Conservation (phyloP, 2,888 invertebrate genomes). For the Drosophila trichaetosa region DNA sequence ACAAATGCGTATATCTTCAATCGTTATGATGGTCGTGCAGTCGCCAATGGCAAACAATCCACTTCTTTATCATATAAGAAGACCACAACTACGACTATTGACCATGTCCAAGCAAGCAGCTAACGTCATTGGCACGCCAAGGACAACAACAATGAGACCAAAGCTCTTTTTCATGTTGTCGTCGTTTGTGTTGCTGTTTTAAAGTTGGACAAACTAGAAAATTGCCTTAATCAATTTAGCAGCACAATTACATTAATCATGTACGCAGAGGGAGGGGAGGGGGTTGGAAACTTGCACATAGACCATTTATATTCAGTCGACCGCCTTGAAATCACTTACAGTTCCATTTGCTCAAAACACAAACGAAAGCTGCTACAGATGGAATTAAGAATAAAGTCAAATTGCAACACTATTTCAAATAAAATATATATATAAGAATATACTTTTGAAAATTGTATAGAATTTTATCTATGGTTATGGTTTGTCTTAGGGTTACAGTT, state of each 20-base stretch:
- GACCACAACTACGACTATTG: conserved; percentile 27
- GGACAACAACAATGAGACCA: conserved; percentile 49
- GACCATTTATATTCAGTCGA: conserved; percentile 26
- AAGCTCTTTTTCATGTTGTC: conserved; percentile 16
- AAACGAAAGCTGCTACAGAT: conserved; percentile 25
- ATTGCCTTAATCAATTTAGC: conserved; percentile 57
- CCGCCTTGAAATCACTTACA: conserved; percentile 41
- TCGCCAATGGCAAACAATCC: conserved; percentile 63
- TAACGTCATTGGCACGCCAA: conserved; percentile 57
- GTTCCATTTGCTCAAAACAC: conserved; percentile 25
- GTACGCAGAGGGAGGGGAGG: not conserved
- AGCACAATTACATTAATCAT: conserved; percentile 43
- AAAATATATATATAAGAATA: not conserved
- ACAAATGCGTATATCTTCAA: conserved; percentile 12
- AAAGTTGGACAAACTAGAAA: conserved; percentile 51
- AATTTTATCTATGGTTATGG: not conserved
- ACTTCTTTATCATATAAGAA: conserved; percentile 62
- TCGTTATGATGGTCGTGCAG: conserved; percentile 3
- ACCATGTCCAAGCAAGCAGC: conserved; percentile 27
- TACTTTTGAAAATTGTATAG: not conserved
- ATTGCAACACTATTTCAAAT: not conserved
- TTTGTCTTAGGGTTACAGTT: not conserved
- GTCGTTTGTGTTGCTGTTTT: not conserved
- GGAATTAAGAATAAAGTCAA: not conserved
- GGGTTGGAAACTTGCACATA: not conserved